Conservation (phyloP, 2,888 invertebrate species). For the Pachliopta kotzebuea region DNA sequence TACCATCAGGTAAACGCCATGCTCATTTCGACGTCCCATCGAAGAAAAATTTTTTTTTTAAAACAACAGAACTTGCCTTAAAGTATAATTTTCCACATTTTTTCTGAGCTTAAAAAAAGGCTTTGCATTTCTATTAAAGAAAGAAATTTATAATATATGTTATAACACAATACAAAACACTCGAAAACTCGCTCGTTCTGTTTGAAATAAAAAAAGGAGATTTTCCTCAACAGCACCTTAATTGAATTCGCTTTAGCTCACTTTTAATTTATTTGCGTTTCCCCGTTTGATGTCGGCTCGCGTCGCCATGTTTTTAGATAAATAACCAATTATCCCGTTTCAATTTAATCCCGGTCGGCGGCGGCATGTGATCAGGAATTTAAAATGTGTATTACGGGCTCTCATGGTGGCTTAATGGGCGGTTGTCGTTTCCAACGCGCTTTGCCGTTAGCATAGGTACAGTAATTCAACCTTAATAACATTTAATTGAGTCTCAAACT, state of each 20-base stretch:
- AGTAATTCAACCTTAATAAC: slow-evolving; percentile 22
- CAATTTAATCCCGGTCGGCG: slow-evolving; percentile 53
- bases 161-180: slow-evolving; percentile 15
- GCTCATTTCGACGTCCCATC: no score
- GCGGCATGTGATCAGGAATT: slow-evolving; percentile 46
- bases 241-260: slow-evolving; percentile 70
- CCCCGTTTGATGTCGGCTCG: slow-evolving; percentile 65
- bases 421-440: slow-evolving; percentile 18
- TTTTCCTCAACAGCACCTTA: slow-evolving; percentile 62
- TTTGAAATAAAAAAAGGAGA: slow-evolving; percentile 33
- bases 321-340: slow-evolving; percentile 72
- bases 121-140: background rate
- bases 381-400: slow-evolving; percentile 31
- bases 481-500: slow-evolving; percentile 23
- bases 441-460: slow-evolving; percentile 8
- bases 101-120: no score
- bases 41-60: no score
- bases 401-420: slow-evolving; percentile 27
- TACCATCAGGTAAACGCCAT: no score
- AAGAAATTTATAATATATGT: slow-evolving; percentile 16
- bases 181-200: slow-evolving; percentile 8
- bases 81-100: no score
- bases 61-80: no score
- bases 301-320: slow-evolving; percentile 61
- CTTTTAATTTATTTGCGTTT: slow-evolving; percentile 74